A percentile compares a stretch with the other conserved stretches of the same genome.
Evolutionary conservation across 2,888 invertebrate species (phyloP).

Genomic region (Patella ulyssiponensis): DNA sequence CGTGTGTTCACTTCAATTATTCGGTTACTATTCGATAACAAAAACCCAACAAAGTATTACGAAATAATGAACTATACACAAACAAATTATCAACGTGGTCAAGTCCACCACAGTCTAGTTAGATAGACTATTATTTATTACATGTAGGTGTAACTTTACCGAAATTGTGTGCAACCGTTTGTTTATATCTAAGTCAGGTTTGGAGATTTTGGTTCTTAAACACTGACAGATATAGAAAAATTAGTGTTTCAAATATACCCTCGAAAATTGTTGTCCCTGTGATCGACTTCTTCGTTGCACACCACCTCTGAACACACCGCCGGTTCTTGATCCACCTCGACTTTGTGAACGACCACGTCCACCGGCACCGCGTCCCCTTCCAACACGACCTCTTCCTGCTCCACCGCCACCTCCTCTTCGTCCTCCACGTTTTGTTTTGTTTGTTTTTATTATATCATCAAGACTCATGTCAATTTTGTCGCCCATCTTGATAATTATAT

Average conservation of each 20-base stretch:
- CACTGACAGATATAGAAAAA: neutral
- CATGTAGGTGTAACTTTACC: too few relatives aligned
- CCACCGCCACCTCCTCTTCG: slow-evolving; percentile 75
- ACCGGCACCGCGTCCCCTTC: slow-evolving; percentile 64
- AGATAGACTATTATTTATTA: too few relatives aligned
- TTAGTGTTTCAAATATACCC: slow-evolving; percentile 14
- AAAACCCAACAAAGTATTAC: too few relatives aligned
- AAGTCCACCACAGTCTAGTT: too few relatives aligned
- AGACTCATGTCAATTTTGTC: slow-evolving; percentile 97
- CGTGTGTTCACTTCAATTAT: too few relatives aligned
- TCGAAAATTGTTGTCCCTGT: slow-evolving; percentile 22
- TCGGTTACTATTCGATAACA: too few relatives aligned
- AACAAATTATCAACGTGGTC: too few relatives aligned
- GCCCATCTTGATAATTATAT: slow-evolving; percentile 79
- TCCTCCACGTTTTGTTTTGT: slow-evolving; percentile 79
- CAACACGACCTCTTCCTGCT: slow-evolving; percentile 70
- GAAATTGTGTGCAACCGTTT: too few relatives aligned
- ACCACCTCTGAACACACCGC: slow-evolving; percentile 71
- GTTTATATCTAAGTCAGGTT: too few relatives aligned
- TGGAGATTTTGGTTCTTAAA: too few relatives aligned
- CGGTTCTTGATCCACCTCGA: slow-evolving; percentile 70
- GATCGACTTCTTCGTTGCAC: slow-evolving; percentile 59
- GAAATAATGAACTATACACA: too few relatives aligned
- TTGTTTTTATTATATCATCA: slow-evolving; percentile 92
- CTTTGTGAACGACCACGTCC: slow-evolving; percentile 70